Conservation (phyloP, 2,797 vertebrate genomes). For the Acrocephalus scirpaceus region DNA sequence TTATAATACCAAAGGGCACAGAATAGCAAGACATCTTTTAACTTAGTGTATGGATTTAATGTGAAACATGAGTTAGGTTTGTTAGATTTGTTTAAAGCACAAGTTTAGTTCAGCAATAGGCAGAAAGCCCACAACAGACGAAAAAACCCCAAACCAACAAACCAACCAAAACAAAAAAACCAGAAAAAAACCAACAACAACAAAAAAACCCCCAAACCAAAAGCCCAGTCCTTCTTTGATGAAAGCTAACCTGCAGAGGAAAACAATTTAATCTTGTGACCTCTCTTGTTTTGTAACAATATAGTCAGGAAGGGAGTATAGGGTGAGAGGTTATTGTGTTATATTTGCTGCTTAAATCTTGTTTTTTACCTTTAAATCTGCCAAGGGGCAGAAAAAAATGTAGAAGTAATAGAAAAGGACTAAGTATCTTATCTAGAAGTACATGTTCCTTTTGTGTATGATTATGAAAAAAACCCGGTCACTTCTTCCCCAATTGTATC, state of each 20-base stretch:
- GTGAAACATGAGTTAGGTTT: neutral
- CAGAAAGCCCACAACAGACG: rapidly evolving
- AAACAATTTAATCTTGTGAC: neutral
- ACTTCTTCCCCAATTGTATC: neutral
- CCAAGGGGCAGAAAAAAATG: neutral
- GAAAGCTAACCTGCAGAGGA: neutral
- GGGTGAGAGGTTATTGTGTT: neutral
- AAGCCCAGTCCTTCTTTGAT: neutral
- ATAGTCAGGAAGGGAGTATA: neutral
- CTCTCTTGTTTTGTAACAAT: neutral
- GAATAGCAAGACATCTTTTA: neutral
- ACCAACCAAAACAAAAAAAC: neutral
- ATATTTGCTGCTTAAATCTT: neutral
- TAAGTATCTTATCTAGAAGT: neutral
- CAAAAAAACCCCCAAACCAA: neutral
- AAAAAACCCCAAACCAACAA: neutral
- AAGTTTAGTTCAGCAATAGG: neutral
- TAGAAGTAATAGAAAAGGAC: neutral
- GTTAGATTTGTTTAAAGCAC: neutral
- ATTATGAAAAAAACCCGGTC: neutral
- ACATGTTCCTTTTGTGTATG: neutral
- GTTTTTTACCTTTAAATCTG: neutral
- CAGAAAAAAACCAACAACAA: neutral
- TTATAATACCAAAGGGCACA: neutral
- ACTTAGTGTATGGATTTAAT: neutral